A percentile compares a stretch with the other conserved stretches of the same genome.
These are phyloP conservation scores for Drosophila nasuta DNA, from an alignment of 1,140 invertebrate genomes.

Conservation along the genomic window DNA sequence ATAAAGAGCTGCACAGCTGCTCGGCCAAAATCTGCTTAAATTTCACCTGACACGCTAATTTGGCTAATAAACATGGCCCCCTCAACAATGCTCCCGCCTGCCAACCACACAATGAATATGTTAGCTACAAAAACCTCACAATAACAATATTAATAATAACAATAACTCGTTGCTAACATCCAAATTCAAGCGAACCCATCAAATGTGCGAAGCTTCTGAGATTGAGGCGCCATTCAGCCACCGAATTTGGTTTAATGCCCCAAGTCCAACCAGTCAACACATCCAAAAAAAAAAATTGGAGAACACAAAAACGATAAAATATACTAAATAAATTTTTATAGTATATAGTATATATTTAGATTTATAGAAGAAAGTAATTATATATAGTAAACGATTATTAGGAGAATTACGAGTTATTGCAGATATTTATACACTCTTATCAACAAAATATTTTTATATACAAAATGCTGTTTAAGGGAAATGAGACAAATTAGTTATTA, in stretches of 20 bases:
- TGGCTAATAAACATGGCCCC: constrained; percentile 72
- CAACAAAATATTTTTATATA: no score
- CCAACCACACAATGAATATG: no score
- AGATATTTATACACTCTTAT: no score
- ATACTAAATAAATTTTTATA: constrained; percentile 3
- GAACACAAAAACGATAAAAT: constrained; percentile 1
- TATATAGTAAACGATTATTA: neutral
- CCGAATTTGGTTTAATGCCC: constrained; percentile 32
- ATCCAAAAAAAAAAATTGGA: constrained; percentile 10
- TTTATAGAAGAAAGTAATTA: constrained; percentile 60
- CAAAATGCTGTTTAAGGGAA: no score
- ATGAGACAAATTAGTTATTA: no score
- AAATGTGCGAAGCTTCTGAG: constrained; percentile 32
- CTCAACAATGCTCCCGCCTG: no score
- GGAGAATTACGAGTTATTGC: neutral
- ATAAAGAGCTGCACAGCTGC: constrained; percentile 70
- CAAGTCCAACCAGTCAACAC: constrained; percentile 43
- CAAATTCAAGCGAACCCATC: constrained; percentile 61
- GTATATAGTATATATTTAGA: neutral
- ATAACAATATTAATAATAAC: constrained; percentile 29
- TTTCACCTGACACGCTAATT: constrained; percentile 81
- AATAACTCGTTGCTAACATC: constrained; percentile 49
- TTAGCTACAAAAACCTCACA: neutral
- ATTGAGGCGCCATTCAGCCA: constrained; percentile 63
- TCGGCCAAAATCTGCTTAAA: constrained; percentile 79